A percentile compares a stretch with the other conserved stretches of the same genome.
Evolutionary conservation across 92 coral and sea anemone genomes (phyloP).

Genomic region (Diadumene lineata): DNA sequence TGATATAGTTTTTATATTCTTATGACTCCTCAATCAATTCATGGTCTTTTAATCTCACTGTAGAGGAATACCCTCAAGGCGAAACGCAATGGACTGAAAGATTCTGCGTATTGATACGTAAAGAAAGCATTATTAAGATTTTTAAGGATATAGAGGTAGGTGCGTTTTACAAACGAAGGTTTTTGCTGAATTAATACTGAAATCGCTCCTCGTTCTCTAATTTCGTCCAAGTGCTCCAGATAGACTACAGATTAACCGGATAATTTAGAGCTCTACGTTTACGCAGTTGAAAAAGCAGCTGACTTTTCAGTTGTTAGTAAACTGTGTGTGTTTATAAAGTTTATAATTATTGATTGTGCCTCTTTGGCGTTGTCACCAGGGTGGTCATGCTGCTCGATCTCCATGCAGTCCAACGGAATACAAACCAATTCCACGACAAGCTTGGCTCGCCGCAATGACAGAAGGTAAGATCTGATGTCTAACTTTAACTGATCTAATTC

Average conservation of each 20-base stretch:
- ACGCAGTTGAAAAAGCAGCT: no score
- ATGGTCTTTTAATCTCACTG: no score
- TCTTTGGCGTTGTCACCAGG: conserved; percentile 1
- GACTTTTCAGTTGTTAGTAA: not conserved
- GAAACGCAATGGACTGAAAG: conserved; percentile 50
- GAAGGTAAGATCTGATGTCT: conserved; percentile 21
- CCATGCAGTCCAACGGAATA: not conserved
- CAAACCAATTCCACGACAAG: conserved; percentile 7
- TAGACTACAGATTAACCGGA: no score
- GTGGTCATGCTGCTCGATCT: not conserved
- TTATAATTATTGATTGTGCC: not conserved
- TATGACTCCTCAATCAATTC: no score
- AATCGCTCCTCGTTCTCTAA: no score
- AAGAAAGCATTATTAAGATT: conserved; percentile 44
- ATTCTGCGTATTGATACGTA: conserved; percentile 60
- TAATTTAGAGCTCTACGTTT: no score
- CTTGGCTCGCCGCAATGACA: not conserved
- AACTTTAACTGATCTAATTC: no score
- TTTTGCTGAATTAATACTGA: no score
- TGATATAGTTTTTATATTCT: no score
- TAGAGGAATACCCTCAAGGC: conserved; percentile 34
- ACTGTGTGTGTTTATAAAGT: not conserved
- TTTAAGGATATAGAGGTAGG: conserved; percentile 62
- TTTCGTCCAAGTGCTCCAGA: no score
- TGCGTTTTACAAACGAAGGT: not conserved